Conservation (phyloP, 2,797 vertebrate species). For the Oreochromis grahami region DNA sequence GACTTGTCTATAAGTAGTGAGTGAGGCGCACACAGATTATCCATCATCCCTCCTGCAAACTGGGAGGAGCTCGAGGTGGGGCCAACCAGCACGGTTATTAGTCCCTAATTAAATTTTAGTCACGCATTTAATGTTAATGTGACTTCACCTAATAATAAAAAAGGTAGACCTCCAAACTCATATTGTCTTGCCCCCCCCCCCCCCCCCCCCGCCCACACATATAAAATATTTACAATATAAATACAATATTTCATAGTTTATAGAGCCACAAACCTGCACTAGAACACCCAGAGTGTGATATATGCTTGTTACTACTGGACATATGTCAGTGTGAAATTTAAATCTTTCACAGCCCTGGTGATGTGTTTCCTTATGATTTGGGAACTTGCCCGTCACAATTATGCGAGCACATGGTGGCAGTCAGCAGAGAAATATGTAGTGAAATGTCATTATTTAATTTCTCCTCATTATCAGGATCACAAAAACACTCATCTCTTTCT, state of each 20-base stretch:
- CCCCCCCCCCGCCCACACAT: not conserved
- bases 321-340: not conserved
- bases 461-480: not conserved
- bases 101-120: not conserved
- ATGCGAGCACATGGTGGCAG: not conserved
- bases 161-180: not conserved
- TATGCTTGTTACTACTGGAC: not conserved
- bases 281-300: not conserved
- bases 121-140: not conserved
- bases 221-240: not conserved
- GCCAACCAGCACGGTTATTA: not conserved
- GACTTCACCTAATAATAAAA: not conserved
- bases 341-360: not conserved
- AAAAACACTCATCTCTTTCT: not conserved
- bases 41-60: not conserved
- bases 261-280: not conserved
- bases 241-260: not conserved
- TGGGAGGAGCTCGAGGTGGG: not conserved
- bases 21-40: constrained; percentile 4
- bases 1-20: not conserved
- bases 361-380: not conserved
- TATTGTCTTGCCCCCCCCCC: rapidly evolving
- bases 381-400: not conserved
- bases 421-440: not conserved
- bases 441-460: not conserved